Evolutionary conservation across 2,888 invertebrate genomes (phyloP), one percentile per base, ranked within the genome.

Genomic region (Drosophila gaucha): DNA sequence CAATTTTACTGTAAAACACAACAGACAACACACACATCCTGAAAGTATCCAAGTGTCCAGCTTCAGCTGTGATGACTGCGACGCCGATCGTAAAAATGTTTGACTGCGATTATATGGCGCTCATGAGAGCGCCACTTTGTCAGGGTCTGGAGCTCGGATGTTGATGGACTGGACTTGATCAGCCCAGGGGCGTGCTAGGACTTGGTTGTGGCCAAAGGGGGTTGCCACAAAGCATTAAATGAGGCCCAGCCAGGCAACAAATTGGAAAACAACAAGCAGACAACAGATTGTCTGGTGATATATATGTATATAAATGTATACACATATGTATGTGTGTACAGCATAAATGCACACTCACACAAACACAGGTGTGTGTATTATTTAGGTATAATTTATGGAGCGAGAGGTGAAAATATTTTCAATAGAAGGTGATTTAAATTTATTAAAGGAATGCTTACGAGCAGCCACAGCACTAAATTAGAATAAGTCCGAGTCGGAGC

Each of bases 51-150:
- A 63, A 80, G 16, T 51, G 30, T 30, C 22, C 51, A 51, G 6
- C 20, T 65, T 14, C 47, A 57, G 38, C 39, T 38, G 49, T 30
- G 22, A n/a, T 28, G 56, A 59, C 46, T 8, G 43, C 31, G 47
- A 56, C 52, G 59, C 20, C 39, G 80, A 71, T 89, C 89, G 80
- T 88, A 88, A 89, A 88, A 89, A 82, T 88, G 89, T 88, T 89
- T 85, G 73, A 85, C 88, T 87, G 85, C 86, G 80, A 86, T 88
- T 88, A 88, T 88, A 89, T 88, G 87, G 89, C 87, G 87, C 89
- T 87, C 87, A 72, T 69, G 74, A 69, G 83, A 87, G 89, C 89
- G 87, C 87, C 87, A 87, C 89, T 85, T 67, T 78, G 87, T 68
- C 74, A 78, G 69, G 41, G 52, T 56, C 64, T 33, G 57, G 20